These are phyloP conservation scores for Tympanoctomys barrerae DNA, from an alignment of 2,797 vertebrate species.

Conservation along the genomic window DNA sequence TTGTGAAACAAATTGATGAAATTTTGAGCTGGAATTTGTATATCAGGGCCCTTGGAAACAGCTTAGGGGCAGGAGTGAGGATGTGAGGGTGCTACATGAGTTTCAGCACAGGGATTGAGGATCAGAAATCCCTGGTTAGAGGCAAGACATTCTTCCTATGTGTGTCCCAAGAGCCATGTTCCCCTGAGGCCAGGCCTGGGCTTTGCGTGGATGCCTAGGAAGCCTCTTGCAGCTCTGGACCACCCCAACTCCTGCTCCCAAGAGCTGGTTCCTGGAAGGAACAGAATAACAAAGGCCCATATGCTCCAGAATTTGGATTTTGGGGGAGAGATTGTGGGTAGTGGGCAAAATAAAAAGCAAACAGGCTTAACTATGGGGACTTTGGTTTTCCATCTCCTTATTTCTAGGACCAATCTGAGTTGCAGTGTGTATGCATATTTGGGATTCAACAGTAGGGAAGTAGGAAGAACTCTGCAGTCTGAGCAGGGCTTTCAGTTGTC, in stretches of 20 bases:
- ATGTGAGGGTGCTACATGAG: background rate
- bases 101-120: background rate
- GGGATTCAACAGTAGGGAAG: background rate
- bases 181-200: background rate
- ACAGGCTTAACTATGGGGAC: background rate
- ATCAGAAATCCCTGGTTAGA: background rate
- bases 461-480: background rate
- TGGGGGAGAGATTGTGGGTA: background rate
- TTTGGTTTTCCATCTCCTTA: constrained; percentile 19
- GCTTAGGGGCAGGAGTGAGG: background rate
- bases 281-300: background rate
- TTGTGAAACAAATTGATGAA: constrained; percentile 27
- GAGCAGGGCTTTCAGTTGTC: constrained; percentile 4
- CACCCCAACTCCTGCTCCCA: background rate
- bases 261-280: background rate
- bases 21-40: background rate
- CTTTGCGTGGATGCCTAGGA: background rate
- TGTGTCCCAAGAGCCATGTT: background rate
- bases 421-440: background rate
- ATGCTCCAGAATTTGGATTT: constrained; percentile 2
- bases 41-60: background rate
- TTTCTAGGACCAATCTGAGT: background rate
- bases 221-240: background rate
- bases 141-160: background rate
- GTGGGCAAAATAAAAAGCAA: background rate